Conservation (phyloP, 2,888 invertebrate genomes). For the Perizoma affinitatum region DNA sequence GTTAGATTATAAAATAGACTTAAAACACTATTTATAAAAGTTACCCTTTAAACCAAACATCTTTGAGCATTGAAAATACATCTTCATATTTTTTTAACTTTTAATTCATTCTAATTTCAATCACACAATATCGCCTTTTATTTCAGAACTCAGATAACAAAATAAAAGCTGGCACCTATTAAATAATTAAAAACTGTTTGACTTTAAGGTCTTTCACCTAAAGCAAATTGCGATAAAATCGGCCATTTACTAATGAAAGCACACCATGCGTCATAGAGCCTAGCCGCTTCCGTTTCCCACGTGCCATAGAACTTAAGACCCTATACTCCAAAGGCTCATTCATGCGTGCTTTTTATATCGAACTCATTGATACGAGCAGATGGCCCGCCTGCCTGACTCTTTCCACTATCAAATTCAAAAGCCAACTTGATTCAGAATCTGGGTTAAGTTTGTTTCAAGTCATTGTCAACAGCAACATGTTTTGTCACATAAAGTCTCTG, state of each 20-base stretch:
- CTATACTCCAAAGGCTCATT: constrained; percentile 12
- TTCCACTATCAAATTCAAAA: constrained; percentile 10
- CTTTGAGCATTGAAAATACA: too few relatives aligned
- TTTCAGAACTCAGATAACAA: constrained; percentile 2
- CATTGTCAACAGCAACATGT: constrained; percentile 13
- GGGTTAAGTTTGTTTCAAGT: constrained; percentile 14
- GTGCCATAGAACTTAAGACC: constrained; percentile 6
- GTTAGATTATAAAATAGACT: too few relatives aligned
- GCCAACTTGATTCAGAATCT: constrained; percentile 5
- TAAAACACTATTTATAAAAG: too few relatives aligned
- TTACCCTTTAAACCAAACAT: too few relatives aligned
- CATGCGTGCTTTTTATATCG: constrained; percentile 21
- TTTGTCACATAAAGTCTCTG: background rate
- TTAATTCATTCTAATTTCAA: too few relatives aligned
- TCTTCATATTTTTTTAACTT: too few relatives aligned
- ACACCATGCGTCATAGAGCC: constrained; percentile 20
- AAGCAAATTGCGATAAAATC: constrained; percentile 9
- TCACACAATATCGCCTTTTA: background rate
- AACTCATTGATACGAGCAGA: constrained; percentile 17
- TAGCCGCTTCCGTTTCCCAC: constrained; percentile 22
- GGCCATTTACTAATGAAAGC: constrained; percentile 17
- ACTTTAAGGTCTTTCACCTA: constrained; percentile 10
- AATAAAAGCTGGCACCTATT: constrained; percentile 18
- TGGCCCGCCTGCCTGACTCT: constrained; percentile 10
- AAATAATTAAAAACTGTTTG: constrained; percentile 7